Evolutionary conservation across 1,140 invertebrate species (phyloP).

Genomic region (Ceratina australensis): DNA sequence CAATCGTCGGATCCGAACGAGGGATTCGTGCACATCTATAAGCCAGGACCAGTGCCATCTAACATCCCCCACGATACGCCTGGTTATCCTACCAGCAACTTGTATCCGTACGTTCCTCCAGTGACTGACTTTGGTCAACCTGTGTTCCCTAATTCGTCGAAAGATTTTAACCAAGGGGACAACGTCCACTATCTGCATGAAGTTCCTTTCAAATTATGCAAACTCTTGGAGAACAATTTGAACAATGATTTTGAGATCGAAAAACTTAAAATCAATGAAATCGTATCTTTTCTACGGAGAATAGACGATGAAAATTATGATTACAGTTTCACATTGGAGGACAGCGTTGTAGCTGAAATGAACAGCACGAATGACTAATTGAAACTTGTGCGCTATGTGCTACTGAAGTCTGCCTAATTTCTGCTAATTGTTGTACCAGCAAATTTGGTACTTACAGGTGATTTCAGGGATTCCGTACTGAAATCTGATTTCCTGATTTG

Average conservation of each 20-base stretch:
- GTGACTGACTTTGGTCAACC: constrained; percentile 42
- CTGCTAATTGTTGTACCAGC: too few species aligned
- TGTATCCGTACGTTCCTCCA: constrained; percentile 69
- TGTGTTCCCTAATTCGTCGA: constrained; percentile 35
- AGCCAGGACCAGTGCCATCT: constrained; percentile 45
- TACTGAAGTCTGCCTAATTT: neutral
- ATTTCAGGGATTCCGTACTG: too few species aligned
- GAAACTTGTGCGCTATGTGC: neutral
- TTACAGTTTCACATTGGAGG: constrained; percentile 75
- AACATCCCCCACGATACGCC: constrained; percentile 17
- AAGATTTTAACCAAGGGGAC: constrained; percentile 64
- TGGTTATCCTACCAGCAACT: constrained; percentile 28
- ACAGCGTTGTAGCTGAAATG: constrained; percentile 75
- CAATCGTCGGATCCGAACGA: constrained; percentile 53
- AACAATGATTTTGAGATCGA: constrained; percentile 72
- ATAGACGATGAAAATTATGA: constrained; percentile 64
- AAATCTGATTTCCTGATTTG: too few species aligned
- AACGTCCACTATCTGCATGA: constrained; percentile 66
- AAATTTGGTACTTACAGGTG: too few species aligned
- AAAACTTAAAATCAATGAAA: constrained; percentile 70
- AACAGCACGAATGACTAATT: constrained; percentile 57
- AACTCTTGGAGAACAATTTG: constrained; percentile 62
- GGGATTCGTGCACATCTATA: constrained; percentile 70
- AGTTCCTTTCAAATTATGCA: constrained; percentile 74
- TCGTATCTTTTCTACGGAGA: constrained; percentile 70